Evolutionary conservation across 2,888 invertebrate species (phyloP), one percentile per base, ranked within the genome.

Genomic region (Coenonympha glycerion): DNA sequence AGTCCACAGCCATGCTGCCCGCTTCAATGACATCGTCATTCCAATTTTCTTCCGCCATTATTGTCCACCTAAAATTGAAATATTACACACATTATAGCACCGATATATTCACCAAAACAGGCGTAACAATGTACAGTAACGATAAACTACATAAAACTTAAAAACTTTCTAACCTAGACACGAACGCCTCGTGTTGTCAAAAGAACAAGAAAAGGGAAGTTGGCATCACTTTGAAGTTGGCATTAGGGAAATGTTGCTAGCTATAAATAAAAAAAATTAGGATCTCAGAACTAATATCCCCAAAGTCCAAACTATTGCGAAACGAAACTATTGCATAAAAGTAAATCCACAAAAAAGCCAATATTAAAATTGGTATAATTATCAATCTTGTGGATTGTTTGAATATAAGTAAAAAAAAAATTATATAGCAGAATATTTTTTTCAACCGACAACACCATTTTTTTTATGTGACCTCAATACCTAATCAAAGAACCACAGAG

Each of bases 31-130:
- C 83, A 54, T 87, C 87, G 19, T 87, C 88, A 63, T 87, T 89
- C 81, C 89, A 88, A 61, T 89, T 90, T 63, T 84, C 86, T 51
- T 90, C 89, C 58, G 87, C 83, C 89, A 89, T 83, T 65, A 60
- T 75, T 63, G 63, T 34, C 65, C 66, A 63, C 73, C 85, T 86
- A 79, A 78, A 85, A 71, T 56, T 33, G 16, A 36, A 55, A 39
- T 26, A 9, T 34, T n/a, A 47, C 19, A 22, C 19, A 47, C 22
- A 49, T 42, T 51, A 40, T 19, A 31, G 11, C 55, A 49, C 49
- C 47, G 6, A 31, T 26, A 31, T 18, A 34, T 48, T 36, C 42
- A 52, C 28, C 46, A 6, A 31, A 31, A 30, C 31, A 18, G 6
- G 13, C 8, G 24, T 22, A 24, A 15, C 24, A 11, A 9, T 39